Conservation (phyloP, 2,888 invertebrate genomes). For the Ganaspis brasiliensis region DNA sequence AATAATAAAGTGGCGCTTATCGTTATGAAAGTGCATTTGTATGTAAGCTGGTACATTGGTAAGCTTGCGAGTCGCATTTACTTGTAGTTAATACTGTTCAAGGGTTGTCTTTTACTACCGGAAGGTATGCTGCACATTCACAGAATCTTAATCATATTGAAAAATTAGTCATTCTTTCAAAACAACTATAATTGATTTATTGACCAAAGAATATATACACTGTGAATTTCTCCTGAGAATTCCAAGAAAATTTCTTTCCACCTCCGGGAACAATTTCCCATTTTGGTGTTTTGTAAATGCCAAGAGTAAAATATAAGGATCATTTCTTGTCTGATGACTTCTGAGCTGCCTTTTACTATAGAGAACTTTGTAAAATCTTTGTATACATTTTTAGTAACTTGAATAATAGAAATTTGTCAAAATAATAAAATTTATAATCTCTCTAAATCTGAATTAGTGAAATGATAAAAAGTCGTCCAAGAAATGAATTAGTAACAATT, state of each 20-base stretch:
- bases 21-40: constrained; percentile 43
- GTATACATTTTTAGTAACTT: too few species aligned
- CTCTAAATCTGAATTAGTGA: too few species aligned
- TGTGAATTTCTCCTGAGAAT: constrained; percentile 5
- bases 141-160: constrained; percentile 26
- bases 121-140: constrained; percentile 19
- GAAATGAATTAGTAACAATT: too few species aligned
- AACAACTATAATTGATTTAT: constrained; percentile 18
- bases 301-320: too few species aligned
- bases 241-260: background rate
- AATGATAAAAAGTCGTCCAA: too few species aligned
- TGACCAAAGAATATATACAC: background rate
- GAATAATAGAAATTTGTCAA: too few species aligned
- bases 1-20: constrained; percentile 33
- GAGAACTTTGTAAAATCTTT: too few species aligned
- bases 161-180: constrained; percentile 35
- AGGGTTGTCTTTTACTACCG: constrained; percentile 1
- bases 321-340: too few species aligned
- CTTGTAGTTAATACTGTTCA: constrained; percentile 39
- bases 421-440: too few species aligned
- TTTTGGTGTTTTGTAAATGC: background rate
- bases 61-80: constrained; percentile 31
- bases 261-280: constrained; percentile 6
- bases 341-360: too few species aligned
- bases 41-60: constrained; percentile 26